These are phyloP conservation scores for Cyphomyrus plagiostoma DNA, from an alignment of 2,113 vertebrate genomes.

Conservation along the genomic window DNA sequence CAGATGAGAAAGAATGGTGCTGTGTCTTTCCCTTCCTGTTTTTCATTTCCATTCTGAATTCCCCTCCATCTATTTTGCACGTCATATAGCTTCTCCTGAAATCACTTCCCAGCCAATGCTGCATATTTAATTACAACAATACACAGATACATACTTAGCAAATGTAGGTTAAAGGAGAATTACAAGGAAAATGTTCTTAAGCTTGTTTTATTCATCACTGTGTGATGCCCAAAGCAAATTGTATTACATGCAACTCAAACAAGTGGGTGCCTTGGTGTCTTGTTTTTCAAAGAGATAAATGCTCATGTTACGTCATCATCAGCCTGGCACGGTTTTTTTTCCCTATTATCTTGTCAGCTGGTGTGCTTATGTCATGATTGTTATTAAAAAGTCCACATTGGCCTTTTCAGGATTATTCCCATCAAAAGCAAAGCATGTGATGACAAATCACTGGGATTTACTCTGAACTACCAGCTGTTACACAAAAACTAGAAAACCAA, in stretches of 20 bases:
- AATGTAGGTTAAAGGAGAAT: conserved; percentile 12
- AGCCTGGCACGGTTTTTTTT: background rate
- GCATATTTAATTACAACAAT: conserved; percentile 5
- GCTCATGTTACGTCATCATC: background rate
- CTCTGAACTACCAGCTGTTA: background rate
- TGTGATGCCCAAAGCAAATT: background rate
- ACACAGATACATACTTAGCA: background rate
- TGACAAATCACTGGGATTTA: background rate
- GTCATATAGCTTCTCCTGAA: background rate
- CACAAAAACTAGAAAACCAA: background rate
- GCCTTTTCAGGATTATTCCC: background rate
- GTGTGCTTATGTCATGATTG: background rate
- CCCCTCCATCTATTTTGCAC: background rate
- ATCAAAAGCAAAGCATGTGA: background rate
- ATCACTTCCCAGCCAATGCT: background rate
- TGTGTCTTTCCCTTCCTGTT: background rate
- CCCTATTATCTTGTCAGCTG: background rate
- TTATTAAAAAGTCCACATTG: background rate
- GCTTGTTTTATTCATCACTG: background rate
- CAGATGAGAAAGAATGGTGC: background rate
- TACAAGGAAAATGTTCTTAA: background rate
- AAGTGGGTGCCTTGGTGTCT: background rate
- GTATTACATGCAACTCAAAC: background rate
- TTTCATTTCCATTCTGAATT: background rate
- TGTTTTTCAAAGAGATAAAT: background rate